Evolutionary conservation across 2,888 invertebrate species (phyloP), one percentile per base, ranked within the genome.

Genomic region (Hipparchia sbordonii): DNA sequence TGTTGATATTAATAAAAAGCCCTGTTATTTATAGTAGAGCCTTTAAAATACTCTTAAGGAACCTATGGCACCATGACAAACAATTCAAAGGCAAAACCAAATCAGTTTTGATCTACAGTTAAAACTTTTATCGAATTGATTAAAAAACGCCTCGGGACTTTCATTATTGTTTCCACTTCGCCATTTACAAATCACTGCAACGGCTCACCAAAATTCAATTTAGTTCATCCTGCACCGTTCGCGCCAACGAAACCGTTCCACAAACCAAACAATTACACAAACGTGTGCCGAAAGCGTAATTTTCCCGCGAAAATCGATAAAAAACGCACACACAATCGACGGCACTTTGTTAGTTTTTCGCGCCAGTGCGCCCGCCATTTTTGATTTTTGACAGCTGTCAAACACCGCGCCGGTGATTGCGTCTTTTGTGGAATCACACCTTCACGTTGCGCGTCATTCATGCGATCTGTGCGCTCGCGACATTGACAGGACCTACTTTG

Each of bases 251-350:
- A 81, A 81, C 86, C 86, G 85, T 81, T 84, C 85, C 86, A 88
- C 90, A 92, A 91, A 92, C 92, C 92, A 89, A 92, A 93, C 93
- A 93, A 93, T 93, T 92, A 93, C 88, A 89, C 85, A 88, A 86
- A 90, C 93, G 91, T 89, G 91, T 84, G 85, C 82, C 85, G 91
- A 90, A 90, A 92, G 84, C 88, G 89, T 93, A 92, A 93, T 92
- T 90, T 92, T 89, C 85, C 85, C 86, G 84, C 86, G 83, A 86
- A 89, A 90, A 82, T 89, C 84, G 85, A 75, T 73, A 68, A 75
- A 78, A 77, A 76, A 75, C 48, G 76, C 74, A 74, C 74, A 74
- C 80, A 8, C 57, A 80, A 78, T 83, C 79, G 80, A 78, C 81
- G 85, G 82, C 85, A 85, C 87, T 88, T 86, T 87, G 91, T 90